Evolutionary conservation across 2,797 vertebrate species (phyloP).

Genomic region (Buphagus erythrorhynchus): DNA sequence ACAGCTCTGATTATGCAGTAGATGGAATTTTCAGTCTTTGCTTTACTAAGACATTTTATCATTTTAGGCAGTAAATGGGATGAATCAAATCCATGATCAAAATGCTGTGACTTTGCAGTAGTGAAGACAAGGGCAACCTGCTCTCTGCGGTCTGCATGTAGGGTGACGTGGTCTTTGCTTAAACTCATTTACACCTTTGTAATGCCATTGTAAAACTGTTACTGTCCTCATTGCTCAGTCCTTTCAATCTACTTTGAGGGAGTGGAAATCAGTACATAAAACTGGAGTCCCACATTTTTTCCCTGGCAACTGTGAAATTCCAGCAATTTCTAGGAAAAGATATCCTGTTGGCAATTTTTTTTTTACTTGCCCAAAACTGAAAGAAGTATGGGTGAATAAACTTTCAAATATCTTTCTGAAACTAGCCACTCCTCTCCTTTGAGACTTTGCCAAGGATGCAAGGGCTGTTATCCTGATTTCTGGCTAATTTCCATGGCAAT

Average conservation of each 20-base stretch:
- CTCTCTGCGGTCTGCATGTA: accelerated
- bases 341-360: accelerated
- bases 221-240: background rate
- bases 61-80: background rate
- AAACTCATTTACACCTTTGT: conserved; percentile 1
- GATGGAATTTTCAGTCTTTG: background rate
- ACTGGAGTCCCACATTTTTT: background rate
- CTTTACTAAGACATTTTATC: background rate
- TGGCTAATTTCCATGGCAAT: background rate
- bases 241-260: background rate
- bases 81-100: background rate
- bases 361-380: background rate
- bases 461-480: accelerated
- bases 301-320: background rate
- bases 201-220: background rate
- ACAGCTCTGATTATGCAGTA: background rate
- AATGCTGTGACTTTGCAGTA: background rate
- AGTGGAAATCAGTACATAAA: background rate
- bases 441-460: background rate
- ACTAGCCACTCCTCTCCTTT: background rate
- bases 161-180: background rate
- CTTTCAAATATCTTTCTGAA: background rate
- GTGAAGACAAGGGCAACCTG: background rate
- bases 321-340: background rate
- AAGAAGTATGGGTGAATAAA: background rate